These are phyloP conservation scores for Dromococcyx pavoninus DNA, from an alignment of 2,797 vertebrate genomes.

Conservation along the genomic window DNA sequence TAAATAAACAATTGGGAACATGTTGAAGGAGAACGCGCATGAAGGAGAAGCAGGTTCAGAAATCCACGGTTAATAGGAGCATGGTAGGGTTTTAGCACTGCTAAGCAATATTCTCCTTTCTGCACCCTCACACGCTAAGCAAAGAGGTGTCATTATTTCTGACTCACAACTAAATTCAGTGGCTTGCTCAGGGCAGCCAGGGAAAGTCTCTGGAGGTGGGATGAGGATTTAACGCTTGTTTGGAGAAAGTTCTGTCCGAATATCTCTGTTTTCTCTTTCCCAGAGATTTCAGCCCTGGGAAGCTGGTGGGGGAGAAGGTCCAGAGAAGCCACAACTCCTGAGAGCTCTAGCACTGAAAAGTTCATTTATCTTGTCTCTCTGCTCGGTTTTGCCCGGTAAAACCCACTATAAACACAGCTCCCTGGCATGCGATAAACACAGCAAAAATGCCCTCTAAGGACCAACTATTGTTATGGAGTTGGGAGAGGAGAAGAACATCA, in stretches of 20 bases:
- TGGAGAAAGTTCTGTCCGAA: not conserved
- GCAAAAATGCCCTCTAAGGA: not conserved
- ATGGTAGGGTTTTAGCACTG: not conserved
- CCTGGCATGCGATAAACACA: not conserved
- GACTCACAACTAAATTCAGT: not conserved
- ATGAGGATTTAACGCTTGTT: not conserved
- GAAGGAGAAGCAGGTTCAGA: not conserved
- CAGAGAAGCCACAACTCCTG: not conserved
- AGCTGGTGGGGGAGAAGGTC: not conserved
- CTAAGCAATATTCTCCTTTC: not conserved
- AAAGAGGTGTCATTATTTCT: not conserved
- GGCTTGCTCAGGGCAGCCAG: not conserved
- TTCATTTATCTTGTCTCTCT: not conserved
- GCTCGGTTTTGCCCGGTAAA: not conserved
- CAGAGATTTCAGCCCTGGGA: not conserved
- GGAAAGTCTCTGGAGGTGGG: not conserved
- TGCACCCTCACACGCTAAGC: not conserved
- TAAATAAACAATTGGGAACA: not conserved
- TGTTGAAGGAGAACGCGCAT: fast-evolving
- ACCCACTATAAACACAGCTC: not conserved
- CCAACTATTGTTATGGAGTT: not conserved
- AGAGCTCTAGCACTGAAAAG: not conserved
- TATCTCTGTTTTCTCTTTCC: not conserved
- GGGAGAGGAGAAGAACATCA: not conserved
- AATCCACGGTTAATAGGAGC: not conserved